phyloP scores from a whole-genome alignment of 1,140 invertebrate species.

The Lethrus apterus region DNA sequence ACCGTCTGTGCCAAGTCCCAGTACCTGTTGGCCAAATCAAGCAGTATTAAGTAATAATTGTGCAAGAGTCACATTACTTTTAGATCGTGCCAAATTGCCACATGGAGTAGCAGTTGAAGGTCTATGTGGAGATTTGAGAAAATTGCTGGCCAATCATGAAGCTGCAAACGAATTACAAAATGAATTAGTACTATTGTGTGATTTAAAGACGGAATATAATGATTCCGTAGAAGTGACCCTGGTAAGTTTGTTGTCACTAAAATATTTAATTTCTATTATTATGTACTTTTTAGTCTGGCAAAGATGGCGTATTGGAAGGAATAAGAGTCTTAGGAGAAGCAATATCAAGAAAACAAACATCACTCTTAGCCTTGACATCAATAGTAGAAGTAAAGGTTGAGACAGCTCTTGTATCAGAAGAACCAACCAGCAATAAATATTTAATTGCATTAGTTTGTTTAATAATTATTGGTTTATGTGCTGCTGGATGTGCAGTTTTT shows the following conservation, averaged over 20 bases:
- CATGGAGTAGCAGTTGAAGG: slow-evolving; percentile 66
- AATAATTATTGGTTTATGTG: slow-evolving; percentile 45
- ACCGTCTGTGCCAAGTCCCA: slow-evolving; percentile 62
- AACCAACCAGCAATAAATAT: slow-evolving; percentile 44
- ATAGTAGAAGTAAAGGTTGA: slow-evolving; percentile 75
- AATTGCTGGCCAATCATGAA: slow-evolving; percentile 54
- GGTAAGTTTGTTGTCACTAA: slow-evolving; percentile 46
- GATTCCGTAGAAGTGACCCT: slow-evolving; percentile 83
- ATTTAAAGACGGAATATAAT: slow-evolving; percentile 67
- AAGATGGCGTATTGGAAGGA: slow-evolving; percentile 53
- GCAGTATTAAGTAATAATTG: slow-evolving; percentile 61
- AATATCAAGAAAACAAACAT: slow-evolving; percentile 57
- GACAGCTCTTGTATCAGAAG: slow-evolving; percentile 55
- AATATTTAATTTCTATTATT: not conserved
- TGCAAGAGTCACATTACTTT: slow-evolving; percentile 63
- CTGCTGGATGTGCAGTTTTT: slow-evolving; percentile 41
- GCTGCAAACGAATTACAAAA: slow-evolving; percentile 46
- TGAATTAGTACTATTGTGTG: slow-evolving; percentile 68
- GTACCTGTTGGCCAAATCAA: slow-evolving; percentile 71
- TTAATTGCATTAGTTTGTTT: slow-evolving; percentile 46
- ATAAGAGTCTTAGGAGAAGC: slow-evolving; percentile 61
- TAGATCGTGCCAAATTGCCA: slow-evolving; percentile 56
- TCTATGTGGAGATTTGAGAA: slow-evolving; percentile 59
- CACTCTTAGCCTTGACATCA: slow-evolving; percentile 59
- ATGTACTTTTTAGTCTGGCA: slow-evolving; percentile 44